These are phyloP conservation scores for Eilema caniola DNA, from an alignment of 2,888 invertebrate species.

Conservation along the genomic window DNA sequence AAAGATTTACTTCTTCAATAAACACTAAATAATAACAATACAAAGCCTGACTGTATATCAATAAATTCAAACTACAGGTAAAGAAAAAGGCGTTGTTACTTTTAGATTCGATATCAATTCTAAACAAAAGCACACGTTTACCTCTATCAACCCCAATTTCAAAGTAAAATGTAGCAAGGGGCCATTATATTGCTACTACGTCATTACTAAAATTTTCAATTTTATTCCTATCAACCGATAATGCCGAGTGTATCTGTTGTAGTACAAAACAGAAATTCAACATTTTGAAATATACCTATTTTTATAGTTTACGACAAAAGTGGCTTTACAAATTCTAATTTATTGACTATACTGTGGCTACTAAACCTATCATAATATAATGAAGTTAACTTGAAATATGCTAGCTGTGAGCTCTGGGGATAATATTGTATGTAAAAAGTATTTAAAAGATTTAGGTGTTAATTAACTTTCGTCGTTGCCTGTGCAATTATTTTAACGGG, in stretches of 20 bases:
- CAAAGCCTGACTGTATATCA: not conserved
- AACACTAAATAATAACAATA: not conserved
- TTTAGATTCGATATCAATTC: constrained; percentile 28
- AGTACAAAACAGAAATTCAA: not conserved
- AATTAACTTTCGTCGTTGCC: too few species aligned
- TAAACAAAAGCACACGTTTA: constrained; percentile 16
- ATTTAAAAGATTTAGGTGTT: too few species aligned
- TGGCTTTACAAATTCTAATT: too few species aligned
- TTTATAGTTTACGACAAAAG: too few species aligned
- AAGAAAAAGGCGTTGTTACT: constrained; percentile 13
- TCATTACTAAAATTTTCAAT: constrained; percentile 58
- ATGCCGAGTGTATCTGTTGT: constrained; percentile 30
- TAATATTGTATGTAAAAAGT: too few species aligned
- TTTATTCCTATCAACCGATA: constrained; percentile 68
- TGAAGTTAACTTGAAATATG: too few species aligned
- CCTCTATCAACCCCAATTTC: constrained; percentile 36
- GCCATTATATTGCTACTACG: constrained; percentile 57
- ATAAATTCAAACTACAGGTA: not conserved
- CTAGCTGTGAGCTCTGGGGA: too few species aligned
- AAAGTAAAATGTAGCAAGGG: constrained; percentile 46
- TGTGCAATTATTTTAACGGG: too few species aligned
- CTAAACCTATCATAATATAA: too few species aligned
- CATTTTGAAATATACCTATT: not conserved
- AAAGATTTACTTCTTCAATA: too few species aligned
- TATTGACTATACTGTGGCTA: too few species aligned